Conservation (phyloP, 2,888 invertebrate genomes). For the Drosophila mimica region DNA sequence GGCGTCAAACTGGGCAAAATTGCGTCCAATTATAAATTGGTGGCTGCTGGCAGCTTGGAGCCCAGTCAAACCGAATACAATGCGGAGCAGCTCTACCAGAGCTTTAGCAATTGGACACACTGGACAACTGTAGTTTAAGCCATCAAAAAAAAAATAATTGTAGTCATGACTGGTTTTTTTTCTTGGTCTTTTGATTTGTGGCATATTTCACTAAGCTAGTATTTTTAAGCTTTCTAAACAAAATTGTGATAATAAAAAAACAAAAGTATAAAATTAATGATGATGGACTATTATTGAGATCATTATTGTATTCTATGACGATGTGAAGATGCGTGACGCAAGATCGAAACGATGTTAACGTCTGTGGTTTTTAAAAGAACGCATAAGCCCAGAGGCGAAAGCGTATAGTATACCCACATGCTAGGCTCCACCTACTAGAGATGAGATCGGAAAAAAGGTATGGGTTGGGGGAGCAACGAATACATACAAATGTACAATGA, state of each 20-base stretch:
- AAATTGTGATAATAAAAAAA: constrained; percentile 53
- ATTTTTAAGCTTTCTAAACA: constrained; percentile 39
- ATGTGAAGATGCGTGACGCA: constrained; percentile 13
- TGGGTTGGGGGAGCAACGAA: background rate
- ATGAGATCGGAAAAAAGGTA: background rate
- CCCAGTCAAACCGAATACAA: constrained; percentile 89
- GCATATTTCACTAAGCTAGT: constrained; percentile 49
- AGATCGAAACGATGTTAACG: background rate
- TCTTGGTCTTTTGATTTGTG: constrained; percentile 32
- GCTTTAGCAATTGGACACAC: constrained; percentile 90
- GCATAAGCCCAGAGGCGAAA: constrained; percentile 3
- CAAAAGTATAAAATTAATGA: constrained; percentile 20
- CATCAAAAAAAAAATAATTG: constrained; percentile 7
- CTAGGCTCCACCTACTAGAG: background rate
- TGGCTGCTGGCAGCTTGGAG: constrained; percentile 89
- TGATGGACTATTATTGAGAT: constrained; percentile 1
- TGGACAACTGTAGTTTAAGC: constrained; percentile 81
- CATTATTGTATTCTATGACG: constrained; percentile 2
- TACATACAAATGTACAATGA: background rate
- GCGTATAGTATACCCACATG: background rate
- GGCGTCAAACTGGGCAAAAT: constrained; percentile 88
- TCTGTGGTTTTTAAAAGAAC: background rate
- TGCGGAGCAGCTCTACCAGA: constrained; percentile 88
- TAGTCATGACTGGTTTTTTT: constrained; percentile 29
- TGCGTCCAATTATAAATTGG: constrained; percentile 88